A percentile compares a stretch with the other conserved stretches of the same genome.
These are phyloP conservation scores for Prunella himalayana DNA, from an alignment of 2,113 vertebrate species.

Conservation along the genomic window DNA sequence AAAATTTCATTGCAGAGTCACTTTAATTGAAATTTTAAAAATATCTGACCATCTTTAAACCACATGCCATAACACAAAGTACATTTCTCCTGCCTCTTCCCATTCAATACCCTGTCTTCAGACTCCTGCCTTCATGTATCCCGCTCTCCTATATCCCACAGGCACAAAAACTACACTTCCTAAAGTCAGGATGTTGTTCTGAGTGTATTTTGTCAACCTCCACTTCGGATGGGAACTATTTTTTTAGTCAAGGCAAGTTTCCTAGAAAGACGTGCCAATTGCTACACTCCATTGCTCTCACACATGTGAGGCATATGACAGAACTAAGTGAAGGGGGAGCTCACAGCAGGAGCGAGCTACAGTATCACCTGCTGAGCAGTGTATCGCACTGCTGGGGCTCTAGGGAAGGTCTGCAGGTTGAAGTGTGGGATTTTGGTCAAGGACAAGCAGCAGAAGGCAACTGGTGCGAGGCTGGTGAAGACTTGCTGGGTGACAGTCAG, in stretches of 20 bases:
- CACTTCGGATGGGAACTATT: neutral
- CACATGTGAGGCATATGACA: neutral
- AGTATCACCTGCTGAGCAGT: neutral
- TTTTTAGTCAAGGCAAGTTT: neutral
- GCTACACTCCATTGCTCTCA: neutral
- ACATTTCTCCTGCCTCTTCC: neutral
- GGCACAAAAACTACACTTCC: neutral
- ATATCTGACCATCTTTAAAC: constrained; percentile 27
- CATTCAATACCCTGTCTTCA: neutral
- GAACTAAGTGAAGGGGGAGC: neutral
- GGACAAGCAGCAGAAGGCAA: neutral
- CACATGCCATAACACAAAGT: neutral
- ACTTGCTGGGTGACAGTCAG: neutral
- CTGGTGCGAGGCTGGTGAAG: neutral
- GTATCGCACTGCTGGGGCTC: neutral
- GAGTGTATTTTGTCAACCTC: neutral
- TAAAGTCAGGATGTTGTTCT: neutral
- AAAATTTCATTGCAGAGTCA: constrained; percentile 14
- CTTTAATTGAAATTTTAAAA: constrained; percentile 50
- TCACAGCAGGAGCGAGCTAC: fast-evolving
- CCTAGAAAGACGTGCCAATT: neutral
- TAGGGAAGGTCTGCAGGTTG: neutral
- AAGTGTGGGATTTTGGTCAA: neutral
- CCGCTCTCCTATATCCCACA: neutral
- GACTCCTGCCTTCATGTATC: neutral